phyloP scores from a whole-genome alignment of 2,797 vertebrate species.

The Basileuterus tristriatus region DNA sequence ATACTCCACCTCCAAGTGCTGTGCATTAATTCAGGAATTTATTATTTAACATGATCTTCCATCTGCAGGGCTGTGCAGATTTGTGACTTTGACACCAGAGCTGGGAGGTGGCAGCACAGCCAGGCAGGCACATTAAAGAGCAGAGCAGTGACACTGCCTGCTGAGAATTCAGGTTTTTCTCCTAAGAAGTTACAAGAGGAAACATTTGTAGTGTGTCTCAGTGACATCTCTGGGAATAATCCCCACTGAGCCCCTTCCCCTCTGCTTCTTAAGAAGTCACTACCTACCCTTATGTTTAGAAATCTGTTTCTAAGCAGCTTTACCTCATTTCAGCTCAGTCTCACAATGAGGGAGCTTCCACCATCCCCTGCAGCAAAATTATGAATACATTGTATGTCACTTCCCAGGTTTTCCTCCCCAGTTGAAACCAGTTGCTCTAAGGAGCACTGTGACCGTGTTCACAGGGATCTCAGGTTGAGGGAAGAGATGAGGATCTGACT shows the following conservation, averaged over 20 bases:
- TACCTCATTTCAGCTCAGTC: neutral
- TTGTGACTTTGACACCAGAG: conserved; percentile 3
- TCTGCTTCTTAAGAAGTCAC: neutral
- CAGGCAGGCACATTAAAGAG: conserved; percentile 7
- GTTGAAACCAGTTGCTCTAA: neutral
- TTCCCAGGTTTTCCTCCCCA: neutral
- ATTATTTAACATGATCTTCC: neutral
- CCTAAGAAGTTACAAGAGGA: neutral
- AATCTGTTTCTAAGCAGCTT: conserved; percentile 33
- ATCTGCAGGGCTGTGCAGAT: neutral
- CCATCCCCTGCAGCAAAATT: neutral
- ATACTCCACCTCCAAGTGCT: neutral
- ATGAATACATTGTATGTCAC: neutral
- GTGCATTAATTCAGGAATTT: neutral
- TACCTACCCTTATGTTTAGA: neutral
- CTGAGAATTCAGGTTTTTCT: neutral
- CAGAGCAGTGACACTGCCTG: neutral
- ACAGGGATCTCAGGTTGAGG: too few relatives aligned
- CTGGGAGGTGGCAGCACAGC: neutral
- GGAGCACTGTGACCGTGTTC: neutral
- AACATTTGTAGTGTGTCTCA: neutral
- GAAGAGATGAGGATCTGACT: too few relatives aligned
- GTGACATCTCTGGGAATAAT: conserved; percentile 11
- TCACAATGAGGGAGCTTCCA: neutral
- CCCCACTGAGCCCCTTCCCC: conserved; percentile 1